These are phyloP conservation scores for Cabera pusaria DNA, from an alignment of 2,888 invertebrate species.

Conservation along the genomic window DNA sequence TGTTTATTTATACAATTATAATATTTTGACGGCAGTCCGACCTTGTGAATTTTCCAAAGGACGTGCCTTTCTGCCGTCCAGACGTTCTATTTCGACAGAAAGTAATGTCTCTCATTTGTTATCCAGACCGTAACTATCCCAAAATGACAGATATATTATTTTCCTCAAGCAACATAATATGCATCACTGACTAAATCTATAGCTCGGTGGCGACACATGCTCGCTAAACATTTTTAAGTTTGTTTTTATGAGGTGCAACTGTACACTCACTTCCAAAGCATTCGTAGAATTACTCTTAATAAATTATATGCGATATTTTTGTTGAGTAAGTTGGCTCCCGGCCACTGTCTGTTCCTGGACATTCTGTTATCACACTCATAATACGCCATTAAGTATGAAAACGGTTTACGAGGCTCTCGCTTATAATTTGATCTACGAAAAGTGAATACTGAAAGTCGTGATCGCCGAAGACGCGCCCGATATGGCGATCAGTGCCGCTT, in stretches of 20 bases:
- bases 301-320: constrained; percentile 80
- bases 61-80: constrained; percentile 37
- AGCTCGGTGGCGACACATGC: constrained; percentile 49
- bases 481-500: constrained; percentile 49
- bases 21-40: constrained; percentile 10
- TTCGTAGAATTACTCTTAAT: constrained; percentile 74
- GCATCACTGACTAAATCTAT: constrained; percentile 55
- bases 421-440: constrained; percentile 32
- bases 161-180: constrained; percentile 50
- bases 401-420: constrained; percentile 32
- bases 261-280: constrained; percentile 64
- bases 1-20: too few species aligned
- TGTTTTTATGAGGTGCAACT: constrained; percentile 79
- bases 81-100: constrained; percentile 47
- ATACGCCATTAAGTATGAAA: constrained; percentile 50
- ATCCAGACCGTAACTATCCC: constrained; percentile 52
- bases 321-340: constrained; percentile 70
- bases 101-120: constrained; percentile 52
- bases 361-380: constrained; percentile 58
- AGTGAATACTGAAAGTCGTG: constrained; percentile 32
- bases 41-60: constrained; percentile 34
- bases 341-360: constrained; percentile 65
- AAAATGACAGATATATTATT: constrained; percentile 59
- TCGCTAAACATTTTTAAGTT: constrained; percentile 65
- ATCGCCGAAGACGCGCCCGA: constrained; percentile 37